Evolutionary conservation across 2,888 invertebrate genomes (phyloP).

Genomic region (Idaea dimidiata): DNA sequence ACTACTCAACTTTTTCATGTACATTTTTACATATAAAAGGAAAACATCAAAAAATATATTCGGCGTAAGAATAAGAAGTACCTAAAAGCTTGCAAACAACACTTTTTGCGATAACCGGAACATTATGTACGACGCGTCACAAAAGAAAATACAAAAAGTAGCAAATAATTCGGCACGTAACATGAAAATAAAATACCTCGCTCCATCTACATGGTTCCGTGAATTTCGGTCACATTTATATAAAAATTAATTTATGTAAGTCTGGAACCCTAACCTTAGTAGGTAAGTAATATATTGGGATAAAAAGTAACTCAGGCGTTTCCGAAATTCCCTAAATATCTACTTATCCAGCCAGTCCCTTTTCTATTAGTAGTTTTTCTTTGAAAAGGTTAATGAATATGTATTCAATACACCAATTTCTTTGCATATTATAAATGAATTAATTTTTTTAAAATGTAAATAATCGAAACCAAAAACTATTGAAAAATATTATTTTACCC

Average conservation of each 20-base stretch:
- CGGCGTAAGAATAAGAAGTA: not conserved
- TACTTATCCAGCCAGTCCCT: too few relatives aligned
- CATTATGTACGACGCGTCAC: not conserved
- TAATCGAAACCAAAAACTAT: too few relatives aligned
- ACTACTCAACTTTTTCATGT: not conserved
- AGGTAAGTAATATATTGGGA: too few relatives aligned
- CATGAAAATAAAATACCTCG: not conserved
- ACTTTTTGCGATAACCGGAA: not conserved
- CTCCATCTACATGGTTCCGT: not conserved
- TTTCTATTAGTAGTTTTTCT: too few relatives aligned
- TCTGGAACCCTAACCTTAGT: too few relatives aligned
- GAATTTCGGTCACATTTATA: not conserved
- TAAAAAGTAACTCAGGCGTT: too few relatives aligned
- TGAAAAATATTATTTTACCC: too few relatives aligned
- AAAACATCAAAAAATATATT: not conserved
- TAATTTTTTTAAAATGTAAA: too few relatives aligned
- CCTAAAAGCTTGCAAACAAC: not conserved
- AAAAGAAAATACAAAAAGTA: not conserved
- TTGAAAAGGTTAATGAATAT: too few relatives aligned
- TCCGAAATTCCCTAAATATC: too few relatives aligned
- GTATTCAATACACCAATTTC: too few relatives aligned
- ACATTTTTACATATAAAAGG: not conserved
- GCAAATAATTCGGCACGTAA: not conserved
- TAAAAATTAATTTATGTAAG: not conserved
- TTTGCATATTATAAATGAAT: too few relatives aligned